phyloP scores from a whole-genome alignment of 1,140 invertebrate genomes.

The Scylla paramamosain region DNA sequence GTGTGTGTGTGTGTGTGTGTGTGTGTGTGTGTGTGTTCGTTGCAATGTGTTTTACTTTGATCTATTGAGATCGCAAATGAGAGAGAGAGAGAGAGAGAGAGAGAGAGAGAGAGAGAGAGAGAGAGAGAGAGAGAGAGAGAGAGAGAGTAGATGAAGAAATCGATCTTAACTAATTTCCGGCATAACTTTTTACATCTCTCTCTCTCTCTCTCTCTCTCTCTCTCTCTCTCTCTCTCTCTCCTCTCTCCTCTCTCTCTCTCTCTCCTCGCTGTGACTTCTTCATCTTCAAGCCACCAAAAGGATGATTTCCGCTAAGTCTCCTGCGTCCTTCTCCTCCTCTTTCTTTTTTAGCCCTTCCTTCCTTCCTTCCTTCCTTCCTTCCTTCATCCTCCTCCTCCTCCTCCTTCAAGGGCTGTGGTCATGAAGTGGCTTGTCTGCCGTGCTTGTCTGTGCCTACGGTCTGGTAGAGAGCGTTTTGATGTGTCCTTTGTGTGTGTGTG shows the following conservation, averaged over 20 bases:
- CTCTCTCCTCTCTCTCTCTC: no score
- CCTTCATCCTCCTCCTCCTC: background rate
- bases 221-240: no score
- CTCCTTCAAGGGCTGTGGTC: background rate
- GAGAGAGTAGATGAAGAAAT: no score
- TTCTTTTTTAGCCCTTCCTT: background rate
- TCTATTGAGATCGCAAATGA: conserved; percentile 15
- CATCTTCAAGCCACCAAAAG: no score
- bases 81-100: background rate
- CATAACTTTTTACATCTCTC: no score
- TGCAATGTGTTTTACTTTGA: background rate
- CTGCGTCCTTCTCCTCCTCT: background rate
- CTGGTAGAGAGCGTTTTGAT: background rate
- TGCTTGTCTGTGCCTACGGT: background rate
- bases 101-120: background rate
- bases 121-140: background rate
- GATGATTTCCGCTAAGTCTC: no score
- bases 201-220: no score
- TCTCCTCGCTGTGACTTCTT: no score
- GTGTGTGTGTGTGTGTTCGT: background rate
- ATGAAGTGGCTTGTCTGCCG: background rate
- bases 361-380: background rate
- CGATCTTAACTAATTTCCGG: no score
- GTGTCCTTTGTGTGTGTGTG: background rate
- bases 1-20: background rate